Conservation (phyloP, 2,113 vertebrate species). For the Gulo gulo region DNA sequence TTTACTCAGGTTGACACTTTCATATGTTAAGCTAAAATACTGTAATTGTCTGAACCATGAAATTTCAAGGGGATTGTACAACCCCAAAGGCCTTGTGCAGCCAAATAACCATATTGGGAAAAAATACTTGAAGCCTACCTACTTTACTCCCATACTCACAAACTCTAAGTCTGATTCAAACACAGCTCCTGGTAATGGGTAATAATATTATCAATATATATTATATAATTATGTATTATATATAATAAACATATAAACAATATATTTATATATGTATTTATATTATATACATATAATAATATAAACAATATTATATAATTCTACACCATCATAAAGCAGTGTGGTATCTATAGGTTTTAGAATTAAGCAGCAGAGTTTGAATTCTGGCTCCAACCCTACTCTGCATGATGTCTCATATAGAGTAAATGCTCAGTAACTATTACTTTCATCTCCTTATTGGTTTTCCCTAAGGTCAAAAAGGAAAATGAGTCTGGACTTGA, state of each 20-base stretch:
- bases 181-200: background rate
- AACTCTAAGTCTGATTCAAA: slow-evolving; percentile 18
- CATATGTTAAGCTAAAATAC: slow-evolving; percentile 11
- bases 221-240: background rate
- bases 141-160: background rate
- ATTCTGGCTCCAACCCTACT: background rate
- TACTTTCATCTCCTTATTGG: background rate
- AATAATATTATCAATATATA: background rate
- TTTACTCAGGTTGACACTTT: slow-evolving; percentile 38
- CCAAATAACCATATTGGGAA: background rate
- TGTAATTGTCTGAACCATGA: slow-evolving; percentile 22
- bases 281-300: too few species aligned
- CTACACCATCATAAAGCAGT: background rate
- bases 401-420: background rate
- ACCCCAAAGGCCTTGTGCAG: background rate
- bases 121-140: background rate
- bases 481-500: background rate
- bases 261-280: too few species aligned
- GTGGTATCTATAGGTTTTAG: background rate
- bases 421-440: background rate
- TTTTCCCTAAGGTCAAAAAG: background rate
- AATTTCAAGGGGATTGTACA: background rate
- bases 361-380: background rate
- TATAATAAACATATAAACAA: background rate
- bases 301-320: background rate